phyloP scores from a whole-genome alignment of 2,888 invertebrate genomes.

The Myathropa florea region DNA sequence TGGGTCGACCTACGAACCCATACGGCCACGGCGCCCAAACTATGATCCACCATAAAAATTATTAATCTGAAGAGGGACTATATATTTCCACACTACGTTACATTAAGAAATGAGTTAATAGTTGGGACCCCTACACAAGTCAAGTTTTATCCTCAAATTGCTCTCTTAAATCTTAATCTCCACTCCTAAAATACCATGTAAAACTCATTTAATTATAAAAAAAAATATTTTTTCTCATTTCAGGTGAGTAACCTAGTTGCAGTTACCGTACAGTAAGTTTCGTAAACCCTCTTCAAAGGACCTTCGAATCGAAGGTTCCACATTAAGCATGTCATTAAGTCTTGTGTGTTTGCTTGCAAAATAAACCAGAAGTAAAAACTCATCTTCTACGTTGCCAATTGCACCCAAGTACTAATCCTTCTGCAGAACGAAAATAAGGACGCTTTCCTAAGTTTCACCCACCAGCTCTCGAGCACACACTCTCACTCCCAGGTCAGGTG shows the following conservation, averaged over 20 bases:
- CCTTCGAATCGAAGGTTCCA: neutral
- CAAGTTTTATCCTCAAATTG: too few species aligned
- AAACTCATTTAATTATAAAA: neutral
- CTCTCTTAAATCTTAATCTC: too few species aligned
- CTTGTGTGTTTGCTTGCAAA: neutral
- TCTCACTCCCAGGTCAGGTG: neutral
- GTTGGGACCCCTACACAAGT: too few species aligned
- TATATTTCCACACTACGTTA: too few species aligned
- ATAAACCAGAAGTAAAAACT: neutral
- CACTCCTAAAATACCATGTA: neutral
- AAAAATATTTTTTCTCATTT: conserved; percentile 25
- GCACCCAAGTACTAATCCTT: neutral
- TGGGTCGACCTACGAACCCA: too few species aligned
- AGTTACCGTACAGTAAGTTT: conserved; percentile 36
- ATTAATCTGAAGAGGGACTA: too few species aligned
- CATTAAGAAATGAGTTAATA: too few species aligned
- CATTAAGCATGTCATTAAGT: conserved; percentile 27
- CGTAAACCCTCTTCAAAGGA: neutral
- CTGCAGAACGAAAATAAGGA: conserved; percentile 5
- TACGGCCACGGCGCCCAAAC: too few species aligned
- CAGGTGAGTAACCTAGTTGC: conserved; percentile 56
- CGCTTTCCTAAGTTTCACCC: conserved; percentile 24
- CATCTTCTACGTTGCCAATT: neutral
- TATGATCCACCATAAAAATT: too few species aligned
- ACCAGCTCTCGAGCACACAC: neutral